A percentile compares a stretch with the other conserved stretches of the same genome.
phyloP scores from a whole-genome alignment of 2,113 vertebrate genomes.

The Chloropsis hardwickii region DNA sequence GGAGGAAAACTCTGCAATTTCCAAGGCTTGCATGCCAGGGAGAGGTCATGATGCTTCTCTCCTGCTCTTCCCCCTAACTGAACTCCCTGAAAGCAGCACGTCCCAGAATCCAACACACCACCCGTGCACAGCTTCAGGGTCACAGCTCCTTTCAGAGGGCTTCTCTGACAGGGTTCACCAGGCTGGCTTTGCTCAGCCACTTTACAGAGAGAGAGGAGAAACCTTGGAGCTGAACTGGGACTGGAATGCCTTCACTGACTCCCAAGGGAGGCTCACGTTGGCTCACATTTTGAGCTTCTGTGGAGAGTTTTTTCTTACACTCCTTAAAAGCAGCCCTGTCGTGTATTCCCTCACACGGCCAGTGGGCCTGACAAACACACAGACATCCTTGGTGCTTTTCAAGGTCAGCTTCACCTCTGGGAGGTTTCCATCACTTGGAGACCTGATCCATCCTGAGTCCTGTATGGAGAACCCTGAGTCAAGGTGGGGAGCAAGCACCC shows the following conservation, averaged over 20 bases:
- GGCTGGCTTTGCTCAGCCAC: neutral
- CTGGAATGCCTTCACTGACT: neutral
- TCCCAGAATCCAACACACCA: neutral
- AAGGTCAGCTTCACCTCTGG: neutral
- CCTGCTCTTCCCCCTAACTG: neutral
- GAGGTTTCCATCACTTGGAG: neutral
- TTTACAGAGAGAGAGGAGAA: neutral
- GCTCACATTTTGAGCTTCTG: neutral
- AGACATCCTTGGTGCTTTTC: neutral
- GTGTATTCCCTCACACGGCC: accelerated
- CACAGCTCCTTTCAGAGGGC: neutral
- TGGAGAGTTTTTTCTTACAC: neutral
- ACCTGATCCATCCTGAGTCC: neutral
- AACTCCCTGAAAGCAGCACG: neutral
- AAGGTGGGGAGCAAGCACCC: neutral
- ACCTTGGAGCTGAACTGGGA: neutral
- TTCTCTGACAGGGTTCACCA: neutral
- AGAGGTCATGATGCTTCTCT: neutral
- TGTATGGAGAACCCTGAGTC: neutral
- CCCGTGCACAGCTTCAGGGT: neutral
- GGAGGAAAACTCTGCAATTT: neutral
- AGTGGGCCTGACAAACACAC: neutral
- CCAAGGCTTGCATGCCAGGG: neutral
- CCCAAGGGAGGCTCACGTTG: neutral
- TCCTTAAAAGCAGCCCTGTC: neutral